Base-by-base conservation (phyloP, 2,888 invertebrate species). In the Catocala sponsa region DNA sequence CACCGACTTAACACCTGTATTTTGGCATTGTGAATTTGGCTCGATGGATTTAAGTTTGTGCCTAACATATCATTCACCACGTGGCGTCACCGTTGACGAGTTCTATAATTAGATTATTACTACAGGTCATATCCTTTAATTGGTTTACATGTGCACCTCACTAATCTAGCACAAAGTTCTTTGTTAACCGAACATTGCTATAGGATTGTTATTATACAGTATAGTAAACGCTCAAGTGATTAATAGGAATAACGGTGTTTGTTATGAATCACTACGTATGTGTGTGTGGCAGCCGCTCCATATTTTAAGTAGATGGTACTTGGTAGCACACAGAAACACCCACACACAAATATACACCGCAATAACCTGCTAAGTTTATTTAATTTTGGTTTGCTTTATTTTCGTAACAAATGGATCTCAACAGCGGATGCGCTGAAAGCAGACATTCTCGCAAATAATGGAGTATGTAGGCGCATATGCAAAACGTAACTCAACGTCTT, bases 101-200 rank as follows among this genome's bases (percentile, higher is more conserved):
- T 12, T 6, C 44, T 59, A 52, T 73, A 75, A 74, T 71, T 64
- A 64, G 65, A 74, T 74, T 74, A 63, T 47, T 59, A 44, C 48
- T 53, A 12, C 9, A 7, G 15, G 15, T 5, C 46, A 25, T 50
- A 59, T 51, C 25, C 43, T 58, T 52, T 69, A 74, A 76, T 72
- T 67, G 72, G 65, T 69, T 74, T 72, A 72, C 63, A 63, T 46
- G 44, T 42, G 25, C 38, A 44, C 13, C 44, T 50, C 35, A 41
- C 41, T 55, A 46, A 56, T 56, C 12, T 56, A 25, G 43, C 10
- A 41, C 33, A 7, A 7, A 41, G 9, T 11, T 10, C 0, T 25
- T 44, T 42, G 58, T 13, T 32, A 46, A 10, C 38, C 13, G 10
- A 44, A 13, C 13, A n/a, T 46, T 6, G 25, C 9, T 47, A 9